phyloP scores from a whole-genome alignment of 2,113 vertebrate genomes.

The Antechinus flavipes region DNA sequence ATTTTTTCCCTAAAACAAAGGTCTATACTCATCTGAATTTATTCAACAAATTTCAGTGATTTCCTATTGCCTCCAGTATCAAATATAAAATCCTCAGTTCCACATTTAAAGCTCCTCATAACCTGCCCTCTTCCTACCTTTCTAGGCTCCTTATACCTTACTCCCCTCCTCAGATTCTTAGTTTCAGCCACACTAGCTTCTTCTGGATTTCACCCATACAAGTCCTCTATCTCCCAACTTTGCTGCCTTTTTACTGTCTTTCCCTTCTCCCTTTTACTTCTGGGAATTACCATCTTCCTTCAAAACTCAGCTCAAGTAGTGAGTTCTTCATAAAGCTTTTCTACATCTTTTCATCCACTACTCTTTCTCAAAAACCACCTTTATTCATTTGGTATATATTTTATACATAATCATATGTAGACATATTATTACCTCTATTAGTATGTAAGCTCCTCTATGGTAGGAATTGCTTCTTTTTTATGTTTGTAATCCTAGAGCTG shows the following conservation, averaged over 20 bases:
- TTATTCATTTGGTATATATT: not conserved
- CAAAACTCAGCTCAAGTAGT: not conserved
- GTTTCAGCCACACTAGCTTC: not conserved
- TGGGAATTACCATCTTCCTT: not conserved
- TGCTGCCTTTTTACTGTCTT: not conserved
- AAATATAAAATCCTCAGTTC: not conserved
- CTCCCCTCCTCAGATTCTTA: not conserved
- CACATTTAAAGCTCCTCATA: not conserved
- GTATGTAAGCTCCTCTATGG: not conserved
- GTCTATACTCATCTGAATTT: not conserved
- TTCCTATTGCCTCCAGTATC: not conserved
- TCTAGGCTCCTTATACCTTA: not conserved
- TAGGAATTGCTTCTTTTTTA: not conserved
- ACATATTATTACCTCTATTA: not conserved
- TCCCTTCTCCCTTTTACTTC: not conserved
- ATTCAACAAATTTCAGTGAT: not conserved
- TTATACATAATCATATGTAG: not conserved
- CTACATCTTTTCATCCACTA: not conserved
- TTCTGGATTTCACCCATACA: not conserved
- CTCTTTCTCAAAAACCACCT: not conserved
- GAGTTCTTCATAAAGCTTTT: not conserved
- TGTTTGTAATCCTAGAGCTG: not conserved
- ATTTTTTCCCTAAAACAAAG: not conserved
- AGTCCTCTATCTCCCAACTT: not conserved
- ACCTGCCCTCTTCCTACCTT: not conserved